Evolutionary conservation across 2,797 vertebrate genomes (phyloP), one percentile per base, ranked within the genome.

Genomic region (Thaleichthys pacificus): DNA sequence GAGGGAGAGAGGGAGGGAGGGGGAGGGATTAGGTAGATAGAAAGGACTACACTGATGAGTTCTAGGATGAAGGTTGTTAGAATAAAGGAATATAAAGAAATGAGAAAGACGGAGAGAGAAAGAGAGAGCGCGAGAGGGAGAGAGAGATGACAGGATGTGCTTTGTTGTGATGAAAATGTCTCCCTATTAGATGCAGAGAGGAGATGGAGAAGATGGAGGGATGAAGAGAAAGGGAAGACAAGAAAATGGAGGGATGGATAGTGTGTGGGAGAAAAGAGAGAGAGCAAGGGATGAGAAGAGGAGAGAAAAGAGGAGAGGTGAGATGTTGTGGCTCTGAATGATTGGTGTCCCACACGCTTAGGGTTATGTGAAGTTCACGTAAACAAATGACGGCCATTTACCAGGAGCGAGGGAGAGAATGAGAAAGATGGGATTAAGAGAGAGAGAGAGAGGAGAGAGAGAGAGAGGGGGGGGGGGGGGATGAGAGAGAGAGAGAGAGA

Each of bases 351-450:
- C 82, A 77, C 85, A 84, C 84, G 78, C 88, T 78, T 87, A 85
- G 85, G 93, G 93, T 94, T 93, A 94, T 86, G 88, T 88, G 91
- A 93, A 94, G 93, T 94, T 94, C 93, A 93, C 88, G 86, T 88
- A 91, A 93, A 93, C 92, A 92, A 93, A 93, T 93, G 91, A 92
- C 90, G 91, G 88, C 91, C 89, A 94, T 94, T 93, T 93, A 94
- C 94, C 93, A 89, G 89, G 51, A 54, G 21, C 26, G n/a, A 65
- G 89, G 86, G 87, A 89, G 89, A 86, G 90, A 89, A 89, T 85
- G 89, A 91, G 88, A 87, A 87, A 77, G 87, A 85, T 81, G 77
- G 80, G 80, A 80, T 4, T n/a, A 54, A 22, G 56, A 54, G 54
- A 32, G 72, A 54, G 66, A 56, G 26, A 19, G 38, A 61, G 65